A percentile compares a stretch with the other conserved stretches of the same genome.
Evolutionary conservation across 2,888 invertebrate genomes (phyloP).

Genomic region (Pseudococcus viburni): DNA sequence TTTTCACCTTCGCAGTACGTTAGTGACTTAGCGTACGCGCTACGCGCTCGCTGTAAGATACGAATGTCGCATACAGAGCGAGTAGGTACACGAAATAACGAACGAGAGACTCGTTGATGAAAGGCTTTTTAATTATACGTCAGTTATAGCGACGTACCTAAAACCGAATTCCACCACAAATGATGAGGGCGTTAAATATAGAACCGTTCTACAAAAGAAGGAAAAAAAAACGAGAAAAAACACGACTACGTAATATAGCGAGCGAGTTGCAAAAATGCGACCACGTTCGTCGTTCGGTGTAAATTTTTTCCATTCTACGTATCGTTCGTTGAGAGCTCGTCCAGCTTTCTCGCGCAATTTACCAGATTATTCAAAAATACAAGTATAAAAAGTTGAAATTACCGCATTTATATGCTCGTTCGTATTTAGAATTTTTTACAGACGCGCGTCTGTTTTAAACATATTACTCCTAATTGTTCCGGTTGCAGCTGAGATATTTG

Average conservation of each 20-base stretch:
- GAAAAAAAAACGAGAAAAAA: neutral
- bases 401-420: slow-evolving; percentile 46
- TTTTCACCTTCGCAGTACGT: neutral
- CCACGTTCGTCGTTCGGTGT: neutral
- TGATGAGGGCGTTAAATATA: slow-evolving; percentile 40
- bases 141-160: slow-evolving; percentile 7
- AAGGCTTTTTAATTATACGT: slow-evolving; percentile 45
- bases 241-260: neutral
- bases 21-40: no score
- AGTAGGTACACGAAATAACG: neutral
- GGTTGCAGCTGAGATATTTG: slow-evolving; percentile 14
- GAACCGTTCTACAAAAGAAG: neutral
- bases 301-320: neutral
- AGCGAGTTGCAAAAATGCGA: neutral
- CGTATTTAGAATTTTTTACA: slow-evolving; percentile 20
- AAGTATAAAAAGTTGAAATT: neutral
- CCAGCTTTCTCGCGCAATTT: slow-evolving; percentile 27
- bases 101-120: neutral
- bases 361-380: slow-evolving; percentile 9
- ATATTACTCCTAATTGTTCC: slow-evolving; percentile 30
- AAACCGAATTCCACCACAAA: slow-evolving; percentile 34
- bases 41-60: no score
- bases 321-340: neutral
- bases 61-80: neutral
- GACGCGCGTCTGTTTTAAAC: slow-evolving; percentile 47